These are phyloP conservation scores for Myiothlypis coronata DNA, from an alignment of 2,797 vertebrate genomes.

Conservation along the genomic window DNA sequence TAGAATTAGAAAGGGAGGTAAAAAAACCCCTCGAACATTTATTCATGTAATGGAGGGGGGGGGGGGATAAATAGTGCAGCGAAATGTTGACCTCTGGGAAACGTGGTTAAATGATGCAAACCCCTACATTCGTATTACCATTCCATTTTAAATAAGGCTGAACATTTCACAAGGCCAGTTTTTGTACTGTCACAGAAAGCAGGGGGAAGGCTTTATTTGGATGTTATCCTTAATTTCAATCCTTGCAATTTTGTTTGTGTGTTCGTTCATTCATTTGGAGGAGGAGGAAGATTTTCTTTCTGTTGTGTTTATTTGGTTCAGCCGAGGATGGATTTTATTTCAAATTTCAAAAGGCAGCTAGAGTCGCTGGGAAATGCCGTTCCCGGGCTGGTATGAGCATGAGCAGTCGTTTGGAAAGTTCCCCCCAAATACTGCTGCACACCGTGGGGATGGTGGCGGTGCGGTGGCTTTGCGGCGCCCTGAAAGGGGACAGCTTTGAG, in stretches of 20 bases:
- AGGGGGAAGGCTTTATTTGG: not conserved
- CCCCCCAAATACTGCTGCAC: not conserved
- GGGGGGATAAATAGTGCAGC: not conserved
- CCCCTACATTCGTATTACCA: not conserved
- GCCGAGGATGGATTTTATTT: not conserved
- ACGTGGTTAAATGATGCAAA: not conserved
- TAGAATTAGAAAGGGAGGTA: not conserved
- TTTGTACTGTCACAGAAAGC: not conserved
- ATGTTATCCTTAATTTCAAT: not conserved
- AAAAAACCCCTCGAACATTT: not conserved
- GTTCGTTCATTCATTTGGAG: not conserved
- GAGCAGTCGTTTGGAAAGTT: conserved; percentile 1
- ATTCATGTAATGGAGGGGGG: not conserved
- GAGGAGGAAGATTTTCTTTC: not conserved
- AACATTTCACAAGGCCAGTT: conserved; percentile 14
- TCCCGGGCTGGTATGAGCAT: not conserved
- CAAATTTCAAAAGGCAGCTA: not conserved
- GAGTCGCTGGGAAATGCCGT: not conserved
- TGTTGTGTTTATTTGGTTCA: not conserved
- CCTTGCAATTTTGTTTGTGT: not conserved
- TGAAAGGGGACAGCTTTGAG: not conserved
- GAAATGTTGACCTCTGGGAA: not conserved
- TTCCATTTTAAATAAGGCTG: conserved; percentile 1
- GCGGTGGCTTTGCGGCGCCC: conserved; percentile 18
- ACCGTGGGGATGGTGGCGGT: not conserved